phyloP scores from a whole-genome alignment of 2,888 invertebrate genomes.

The Drepana falcataria region DNA sequence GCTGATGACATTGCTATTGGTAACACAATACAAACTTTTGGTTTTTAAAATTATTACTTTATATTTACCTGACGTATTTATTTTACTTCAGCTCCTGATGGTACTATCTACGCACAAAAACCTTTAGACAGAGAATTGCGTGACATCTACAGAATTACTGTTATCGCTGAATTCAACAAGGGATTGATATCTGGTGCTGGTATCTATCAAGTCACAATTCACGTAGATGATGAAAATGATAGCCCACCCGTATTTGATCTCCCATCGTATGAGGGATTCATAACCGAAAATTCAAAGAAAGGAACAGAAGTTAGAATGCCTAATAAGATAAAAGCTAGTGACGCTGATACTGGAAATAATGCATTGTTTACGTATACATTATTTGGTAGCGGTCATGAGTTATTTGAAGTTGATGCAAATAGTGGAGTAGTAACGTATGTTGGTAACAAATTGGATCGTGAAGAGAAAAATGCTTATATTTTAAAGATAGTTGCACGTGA shows the following conservation, averaged over 20 bases:
- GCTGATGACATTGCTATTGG: conserved; percentile 88
- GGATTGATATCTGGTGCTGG: conserved; percentile 84
- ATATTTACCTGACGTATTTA: neutral
- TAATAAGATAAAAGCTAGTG: conserved; percentile 83
- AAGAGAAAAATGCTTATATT: conserved; percentile 82
- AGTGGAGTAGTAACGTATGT: conserved; percentile 80
- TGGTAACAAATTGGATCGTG: conserved; percentile 83
- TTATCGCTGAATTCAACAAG: conserved; percentile 87
- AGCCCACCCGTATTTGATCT: conserved; percentile 89
- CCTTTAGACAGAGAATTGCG: conserved; percentile 87
- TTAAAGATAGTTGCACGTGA: conserved; percentile 87
- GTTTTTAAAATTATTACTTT: too few relatives aligned
- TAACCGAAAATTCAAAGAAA: conserved; percentile 86
- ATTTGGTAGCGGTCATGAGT: conserved; percentile 86
- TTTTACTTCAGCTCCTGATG: conserved; percentile 77
- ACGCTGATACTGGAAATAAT: conserved; percentile 84
- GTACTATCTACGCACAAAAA: conserved; percentile 86
- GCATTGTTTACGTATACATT: conserved; percentile 83
- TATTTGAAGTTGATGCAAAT: conserved; percentile 83
- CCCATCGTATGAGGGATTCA: conserved; percentile 84
- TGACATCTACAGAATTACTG: conserved; percentile 85
- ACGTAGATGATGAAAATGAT: conserved; percentile 92
- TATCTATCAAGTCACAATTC: conserved; percentile 87
- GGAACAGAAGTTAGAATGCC: conserved; percentile 85
- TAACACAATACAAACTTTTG: conserved; percentile 19